A percentile compares a stretch with the other conserved stretches of the same genome.
Conservation (phyloP, 2,113 vertebrate genomes). For the Leucosticte australis region DNA sequence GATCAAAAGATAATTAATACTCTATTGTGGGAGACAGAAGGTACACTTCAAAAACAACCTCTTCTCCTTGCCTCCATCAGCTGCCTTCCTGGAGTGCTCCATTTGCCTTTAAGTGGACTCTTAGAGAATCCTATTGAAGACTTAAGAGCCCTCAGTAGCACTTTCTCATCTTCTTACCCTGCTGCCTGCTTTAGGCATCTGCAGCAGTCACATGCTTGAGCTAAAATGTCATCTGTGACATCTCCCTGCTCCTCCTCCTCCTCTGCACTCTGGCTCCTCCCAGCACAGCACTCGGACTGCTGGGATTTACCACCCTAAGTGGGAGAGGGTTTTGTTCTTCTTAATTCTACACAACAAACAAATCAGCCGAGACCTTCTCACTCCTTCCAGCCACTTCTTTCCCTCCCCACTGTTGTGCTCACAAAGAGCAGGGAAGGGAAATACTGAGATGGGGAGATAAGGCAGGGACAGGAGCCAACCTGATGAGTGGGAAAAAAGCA, state of each 20-base stretch:
- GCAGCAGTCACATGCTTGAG: neutral
- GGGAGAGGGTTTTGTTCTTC: rapidly evolving
- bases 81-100: constrained; percentile 46
- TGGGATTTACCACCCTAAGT: neutral
- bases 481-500: neutral
- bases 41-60: neutral
- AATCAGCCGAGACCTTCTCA: neutral
- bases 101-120: constrained; percentile 36
- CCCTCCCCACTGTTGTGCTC: neutral
- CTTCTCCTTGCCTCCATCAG: neutral
- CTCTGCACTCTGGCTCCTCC: neutral
- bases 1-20: neutral
- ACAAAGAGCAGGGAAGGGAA: neutral
- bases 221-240: neutral
- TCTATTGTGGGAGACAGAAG: neutral
- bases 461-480: neutral
- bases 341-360: neutral
- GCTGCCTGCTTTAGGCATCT: neutral
- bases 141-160: constrained; percentile 35
- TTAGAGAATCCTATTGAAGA: neutral
- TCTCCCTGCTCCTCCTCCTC: neutral
- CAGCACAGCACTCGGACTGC: neutral
- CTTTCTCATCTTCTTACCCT: neutral
- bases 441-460: neutral
- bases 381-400: neutral